Evolutionary conservation across 2,888 invertebrate species (phyloP).

Genomic region (Morpho achilles): DNA sequence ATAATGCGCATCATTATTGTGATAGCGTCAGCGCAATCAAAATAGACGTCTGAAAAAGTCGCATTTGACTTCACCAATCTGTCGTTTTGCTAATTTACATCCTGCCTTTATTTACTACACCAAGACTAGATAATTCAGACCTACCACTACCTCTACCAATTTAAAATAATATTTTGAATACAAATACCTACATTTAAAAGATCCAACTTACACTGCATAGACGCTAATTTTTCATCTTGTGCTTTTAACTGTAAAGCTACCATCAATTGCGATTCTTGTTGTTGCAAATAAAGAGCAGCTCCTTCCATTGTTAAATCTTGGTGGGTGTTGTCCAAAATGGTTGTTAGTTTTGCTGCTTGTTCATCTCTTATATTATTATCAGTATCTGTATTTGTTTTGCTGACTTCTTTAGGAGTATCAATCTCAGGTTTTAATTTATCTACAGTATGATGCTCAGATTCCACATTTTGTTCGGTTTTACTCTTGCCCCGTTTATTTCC

Average conservation of each 20-base stretch:
- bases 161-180: no score
- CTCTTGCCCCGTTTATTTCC: constrained; percentile 50
- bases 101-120: no score
- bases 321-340: constrained; percentile 40
- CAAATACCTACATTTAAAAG: no score
- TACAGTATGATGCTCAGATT: constrained; percentile 18
- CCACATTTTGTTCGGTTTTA: constrained; percentile 32
- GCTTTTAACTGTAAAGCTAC: constrained; percentile 81
- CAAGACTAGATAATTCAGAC: no score
- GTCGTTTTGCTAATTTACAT: no score
- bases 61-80: no score
- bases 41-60: no score
- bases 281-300: constrained; percentile 76
- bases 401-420: constrained; percentile 24
- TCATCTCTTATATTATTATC: constrained; percentile 26
- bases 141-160: no score
- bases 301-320: constrained; percentile 75
- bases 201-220: constrained; percentile 68
- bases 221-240: constrained; percentile 79
- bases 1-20: no score
- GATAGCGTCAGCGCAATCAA: no score
- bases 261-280: constrained; percentile 81
- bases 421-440: constrained; percentile 16
- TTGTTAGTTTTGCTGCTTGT: constrained; percentile 24
- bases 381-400: constrained; percentile 24